These are phyloP conservation scores for Synanthedon formicaeformis DNA, from an alignment of 2,888 invertebrate species.

Conservation along the genomic window DNA sequence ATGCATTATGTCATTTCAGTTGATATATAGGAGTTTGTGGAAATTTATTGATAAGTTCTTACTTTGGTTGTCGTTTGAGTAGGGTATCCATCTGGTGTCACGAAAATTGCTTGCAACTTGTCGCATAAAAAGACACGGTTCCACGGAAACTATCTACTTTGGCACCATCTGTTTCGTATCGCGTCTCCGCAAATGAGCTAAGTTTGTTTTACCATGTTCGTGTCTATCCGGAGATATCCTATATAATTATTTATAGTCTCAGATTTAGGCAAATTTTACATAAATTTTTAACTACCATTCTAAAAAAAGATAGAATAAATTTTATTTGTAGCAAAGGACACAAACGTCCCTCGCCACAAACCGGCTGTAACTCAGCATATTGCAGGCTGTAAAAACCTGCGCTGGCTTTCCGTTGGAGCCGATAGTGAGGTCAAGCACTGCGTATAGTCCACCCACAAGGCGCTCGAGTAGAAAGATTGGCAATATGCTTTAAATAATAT, in stretches of 20 bases:
- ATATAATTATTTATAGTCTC: neutral
- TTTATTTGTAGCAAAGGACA: too few species aligned
- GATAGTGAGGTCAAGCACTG: too few species aligned
- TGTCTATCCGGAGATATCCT: neutral
- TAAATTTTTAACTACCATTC: neutral
- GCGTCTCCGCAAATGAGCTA: conserved; percentile 28
- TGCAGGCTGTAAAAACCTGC: too few species aligned
- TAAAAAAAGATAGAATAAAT: too few species aligned
- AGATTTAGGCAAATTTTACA: neutral
- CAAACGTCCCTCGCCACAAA: too few species aligned
- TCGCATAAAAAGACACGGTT: conserved; percentile 28
- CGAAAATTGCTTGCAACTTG: conserved; percentile 28
- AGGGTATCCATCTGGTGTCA: conserved; percentile 2
- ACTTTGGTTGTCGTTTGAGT: neutral
- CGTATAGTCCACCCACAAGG: too few species aligned
- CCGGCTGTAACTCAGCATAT: too few species aligned
- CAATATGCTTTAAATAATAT: too few species aligned
- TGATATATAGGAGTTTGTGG: neutral
- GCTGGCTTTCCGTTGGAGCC: too few species aligned
- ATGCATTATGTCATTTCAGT: neutral
- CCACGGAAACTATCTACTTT: conserved; percentile 28
- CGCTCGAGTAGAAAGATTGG: too few species aligned
- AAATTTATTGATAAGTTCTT: neutral
- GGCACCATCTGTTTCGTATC: conserved; percentile 39
- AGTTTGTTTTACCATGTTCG: conserved; percentile 27